Conservation (phyloP, 2,888 invertebrate genomes). For the Rhingia rostrata region DNA sequence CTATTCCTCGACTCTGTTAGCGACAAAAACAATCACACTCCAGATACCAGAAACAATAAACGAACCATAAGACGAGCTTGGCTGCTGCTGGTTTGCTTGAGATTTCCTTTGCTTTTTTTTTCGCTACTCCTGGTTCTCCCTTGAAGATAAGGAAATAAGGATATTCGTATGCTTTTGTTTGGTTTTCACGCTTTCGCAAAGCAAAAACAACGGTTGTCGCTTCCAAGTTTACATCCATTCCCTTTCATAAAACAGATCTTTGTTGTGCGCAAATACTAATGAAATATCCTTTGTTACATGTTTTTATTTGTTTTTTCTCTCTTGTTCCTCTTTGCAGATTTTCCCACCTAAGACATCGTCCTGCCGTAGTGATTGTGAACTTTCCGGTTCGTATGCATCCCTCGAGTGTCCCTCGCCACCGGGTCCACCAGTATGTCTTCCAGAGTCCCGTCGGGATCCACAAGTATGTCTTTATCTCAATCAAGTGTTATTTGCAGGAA, state of each 20-base stretch:
- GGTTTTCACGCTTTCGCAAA: constrained; percentile 45
- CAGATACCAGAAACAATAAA: constrained; percentile 45
- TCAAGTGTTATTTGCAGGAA: constrained; percentile 42
- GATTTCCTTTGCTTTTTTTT: constrained; percentile 22
- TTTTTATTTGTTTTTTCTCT: constrained; percentile 45
- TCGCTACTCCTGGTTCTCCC: constrained; percentile 1
- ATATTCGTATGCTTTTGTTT: constrained; percentile 58
- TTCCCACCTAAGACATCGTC: constrained; percentile 78
- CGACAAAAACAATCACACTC: constrained; percentile 61
- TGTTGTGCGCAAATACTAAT: constrained; percentile 53
- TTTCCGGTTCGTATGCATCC: constrained; percentile 79
- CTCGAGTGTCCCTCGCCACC: constrained; percentile 80
- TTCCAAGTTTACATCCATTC: constrained; percentile 46
- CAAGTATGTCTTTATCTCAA: constrained; percentile 76
- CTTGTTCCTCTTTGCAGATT: constrained; percentile 75
- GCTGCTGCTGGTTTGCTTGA: constrained; percentile 6
- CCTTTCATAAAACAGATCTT: constrained; percentile 47
- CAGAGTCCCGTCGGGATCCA: constrained; percentile 78
- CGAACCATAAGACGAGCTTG: constrained; percentile 31
- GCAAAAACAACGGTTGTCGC: constrained; percentile 27
- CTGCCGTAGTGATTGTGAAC: constrained; percentile 78
- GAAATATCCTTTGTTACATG: constrained; percentile 51
- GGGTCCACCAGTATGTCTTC: constrained; percentile 78
- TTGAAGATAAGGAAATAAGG: constrained; percentile 35
- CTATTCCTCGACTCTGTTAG: constrained; percentile 23